Conservation (phyloP, 2,797 vertebrate species). For the Girardinus metallicus region DNA sequence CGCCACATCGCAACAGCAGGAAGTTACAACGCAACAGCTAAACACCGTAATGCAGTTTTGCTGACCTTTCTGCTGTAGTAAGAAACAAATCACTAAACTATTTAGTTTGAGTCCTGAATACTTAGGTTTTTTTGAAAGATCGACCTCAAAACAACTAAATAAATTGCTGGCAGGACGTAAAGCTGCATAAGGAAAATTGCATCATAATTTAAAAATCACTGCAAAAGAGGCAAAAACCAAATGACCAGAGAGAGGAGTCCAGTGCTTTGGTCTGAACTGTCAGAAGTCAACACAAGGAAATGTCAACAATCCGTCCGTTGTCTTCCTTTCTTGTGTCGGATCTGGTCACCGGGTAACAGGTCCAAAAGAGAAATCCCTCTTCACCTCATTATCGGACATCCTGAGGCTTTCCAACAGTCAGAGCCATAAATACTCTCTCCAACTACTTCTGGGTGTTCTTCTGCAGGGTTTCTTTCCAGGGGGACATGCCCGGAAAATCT, state of each 20-base stretch:
- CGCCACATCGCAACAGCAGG: not conserved
- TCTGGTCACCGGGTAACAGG: not conserved
- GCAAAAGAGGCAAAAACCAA: not conserved
- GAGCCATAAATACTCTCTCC: not conserved
- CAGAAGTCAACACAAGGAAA: not conserved
- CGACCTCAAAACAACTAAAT: not conserved
- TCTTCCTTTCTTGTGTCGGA: not conserved
- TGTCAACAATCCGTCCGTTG: not conserved
- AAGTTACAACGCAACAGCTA: not conserved
- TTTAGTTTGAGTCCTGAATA: not conserved
- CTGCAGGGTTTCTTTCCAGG: not conserved
- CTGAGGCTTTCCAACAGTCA: not conserved
- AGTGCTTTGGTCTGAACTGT: not conserved
- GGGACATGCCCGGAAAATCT: not conserved
- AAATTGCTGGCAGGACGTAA: not conserved
- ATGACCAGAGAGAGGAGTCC: not conserved
- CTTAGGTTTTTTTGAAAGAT: not conserved
- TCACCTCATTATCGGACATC: not conserved
- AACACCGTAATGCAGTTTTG: not conserved
- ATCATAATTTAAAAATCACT: not conserved
- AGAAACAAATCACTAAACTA: not conserved
- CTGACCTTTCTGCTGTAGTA: not conserved
- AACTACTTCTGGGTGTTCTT: not conserved
- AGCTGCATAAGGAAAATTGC: not conserved
- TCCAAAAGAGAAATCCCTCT: not conserved